Evolutionary conservation across 1,140 invertebrate genomes (phyloP).

Genomic region (Heliconius congener): DNA sequence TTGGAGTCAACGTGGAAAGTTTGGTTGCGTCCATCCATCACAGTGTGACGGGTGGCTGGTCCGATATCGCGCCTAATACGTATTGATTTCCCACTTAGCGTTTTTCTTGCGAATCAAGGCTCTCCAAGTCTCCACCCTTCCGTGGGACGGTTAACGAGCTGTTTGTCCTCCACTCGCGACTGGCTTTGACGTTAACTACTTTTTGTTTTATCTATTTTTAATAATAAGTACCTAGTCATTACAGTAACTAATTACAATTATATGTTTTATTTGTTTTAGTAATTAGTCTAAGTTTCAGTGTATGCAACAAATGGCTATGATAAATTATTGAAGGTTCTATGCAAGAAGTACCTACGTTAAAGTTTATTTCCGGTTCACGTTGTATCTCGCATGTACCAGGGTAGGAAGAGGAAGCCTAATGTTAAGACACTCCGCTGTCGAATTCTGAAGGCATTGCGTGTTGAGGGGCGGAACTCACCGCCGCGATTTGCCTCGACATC

Average conservation of each 20-base stretch:
- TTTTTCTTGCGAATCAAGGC: slow-evolving; percentile 75
- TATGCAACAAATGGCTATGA: no score
- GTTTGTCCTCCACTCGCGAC: slow-evolving; percentile 75
- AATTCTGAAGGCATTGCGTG: no score
- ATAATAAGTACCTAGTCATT: not conserved
- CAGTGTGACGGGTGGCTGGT: slow-evolving; percentile 70
- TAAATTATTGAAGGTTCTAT: no score
- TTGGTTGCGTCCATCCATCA: slow-evolving; percentile 78
- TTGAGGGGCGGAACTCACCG: no score
- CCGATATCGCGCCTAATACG: slow-evolving; percentile 80
- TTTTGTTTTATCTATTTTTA: not conserved
- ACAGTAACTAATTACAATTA: not conserved
- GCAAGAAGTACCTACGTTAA: no score
- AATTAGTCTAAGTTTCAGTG: no score
- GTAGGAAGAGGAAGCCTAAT: no score
- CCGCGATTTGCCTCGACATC: no score
- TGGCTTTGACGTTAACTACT: slow-evolving; percentile 34
- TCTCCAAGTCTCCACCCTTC: slow-evolving; percentile 79
- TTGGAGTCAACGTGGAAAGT: slow-evolving; percentile 74
- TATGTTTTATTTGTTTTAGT: no score
- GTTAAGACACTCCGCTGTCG: no score
- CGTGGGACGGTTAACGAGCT: slow-evolving; percentile 75
- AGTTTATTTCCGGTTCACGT: no score
- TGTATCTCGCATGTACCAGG: no score
- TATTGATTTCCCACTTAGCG: slow-evolving; percentile 81